phyloP scores from a whole-genome alignment of 2,888 invertebrate genomes.

The Cyaniris semiargus region DNA sequence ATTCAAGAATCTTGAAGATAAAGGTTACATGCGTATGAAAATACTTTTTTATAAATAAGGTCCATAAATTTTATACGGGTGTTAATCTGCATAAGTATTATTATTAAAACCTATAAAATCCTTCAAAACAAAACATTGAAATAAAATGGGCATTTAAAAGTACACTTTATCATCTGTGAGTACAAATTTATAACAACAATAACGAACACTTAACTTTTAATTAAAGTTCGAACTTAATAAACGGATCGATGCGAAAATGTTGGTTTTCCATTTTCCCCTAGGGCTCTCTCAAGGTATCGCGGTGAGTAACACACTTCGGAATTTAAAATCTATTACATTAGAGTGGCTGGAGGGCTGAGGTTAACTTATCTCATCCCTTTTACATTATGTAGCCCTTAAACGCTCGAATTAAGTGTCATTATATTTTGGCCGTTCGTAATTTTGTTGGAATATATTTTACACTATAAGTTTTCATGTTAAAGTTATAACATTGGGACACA shows the following conservation, averaged over 20 bases:
- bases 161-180: neutral
- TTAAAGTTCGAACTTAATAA: conserved; percentile 59
- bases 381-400: conserved; percentile 19
- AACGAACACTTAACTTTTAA: conserved; percentile 56
- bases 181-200: neutral
- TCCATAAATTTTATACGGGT: neutral
- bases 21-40: too few species aligned
- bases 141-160: neutral
- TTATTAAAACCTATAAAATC: too few species aligned
- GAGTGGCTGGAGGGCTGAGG: conserved; percentile 11
- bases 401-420: conserved; percentile 23
- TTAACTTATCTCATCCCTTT: conserved; percentile 9
- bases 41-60: neutral
- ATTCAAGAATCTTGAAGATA: neutral
- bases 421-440: neutral
- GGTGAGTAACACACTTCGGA: conserved; percentile 28
- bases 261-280: conserved; percentile 68
- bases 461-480: neutral
- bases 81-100: too few species aligned
- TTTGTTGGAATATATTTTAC: neutral
- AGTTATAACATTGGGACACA: neutral
- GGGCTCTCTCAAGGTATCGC: conserved; percentile 47
- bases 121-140: too few species aligned
- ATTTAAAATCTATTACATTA: conserved; percentile 30
- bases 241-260: conserved; percentile 62